Conservation (phyloP, 2,888 invertebrate species). For the Drosophila flavopinicola region DNA sequence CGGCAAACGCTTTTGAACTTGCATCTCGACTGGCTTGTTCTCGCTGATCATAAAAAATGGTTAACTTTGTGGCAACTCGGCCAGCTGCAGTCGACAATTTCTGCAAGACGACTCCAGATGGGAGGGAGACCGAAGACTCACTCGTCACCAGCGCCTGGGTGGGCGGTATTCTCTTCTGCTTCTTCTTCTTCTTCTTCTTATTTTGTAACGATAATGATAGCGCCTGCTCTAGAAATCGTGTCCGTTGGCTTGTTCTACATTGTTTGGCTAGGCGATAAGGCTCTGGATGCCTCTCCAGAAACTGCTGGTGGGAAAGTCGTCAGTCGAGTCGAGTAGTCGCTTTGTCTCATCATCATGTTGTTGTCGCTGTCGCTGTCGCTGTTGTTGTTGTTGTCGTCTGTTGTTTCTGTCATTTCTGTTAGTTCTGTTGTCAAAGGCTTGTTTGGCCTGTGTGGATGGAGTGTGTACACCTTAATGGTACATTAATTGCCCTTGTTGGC, state of each 20-base stretch:
- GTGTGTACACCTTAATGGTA: conserved; percentile 70
- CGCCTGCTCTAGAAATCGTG: conserved; percentile 64
- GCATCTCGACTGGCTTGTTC: conserved; percentile 58
- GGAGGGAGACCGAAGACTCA: not conserved
- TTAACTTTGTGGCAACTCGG: conserved; percentile 59
- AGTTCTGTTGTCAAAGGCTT: conserved; percentile 65
- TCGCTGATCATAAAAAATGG: conserved; percentile 72
- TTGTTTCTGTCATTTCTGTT: conserved; percentile 19
- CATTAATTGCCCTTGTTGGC: conserved; percentile 77
- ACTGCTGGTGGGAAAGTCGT: conserved; percentile 41
- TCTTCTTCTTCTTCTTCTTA: too few relatives aligned
- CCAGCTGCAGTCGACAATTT: conserved; percentile 12
- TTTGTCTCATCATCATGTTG: conserved; percentile 16
- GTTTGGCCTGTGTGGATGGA: conserved; percentile 29
- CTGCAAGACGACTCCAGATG: not conserved
- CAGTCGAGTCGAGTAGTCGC: conserved; percentile 24
- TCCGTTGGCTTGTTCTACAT: conserved; percentile 54
- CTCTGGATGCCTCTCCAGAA: conserved; percentile 7
- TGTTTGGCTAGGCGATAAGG: conserved; percentile 57
- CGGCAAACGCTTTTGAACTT: conserved; percentile 58
- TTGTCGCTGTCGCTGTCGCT: conserved; percentile 10
- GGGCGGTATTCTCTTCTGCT: too few relatives aligned
- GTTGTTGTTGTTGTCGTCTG: conserved; percentile 1
- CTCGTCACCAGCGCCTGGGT: conserved; percentile 55
- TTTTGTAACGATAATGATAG: conserved; percentile 39